Evolutionary conservation across 2,797 vertebrate genomes (phyloP).

Genomic region (Lagorchestes hirsutus): DNA sequence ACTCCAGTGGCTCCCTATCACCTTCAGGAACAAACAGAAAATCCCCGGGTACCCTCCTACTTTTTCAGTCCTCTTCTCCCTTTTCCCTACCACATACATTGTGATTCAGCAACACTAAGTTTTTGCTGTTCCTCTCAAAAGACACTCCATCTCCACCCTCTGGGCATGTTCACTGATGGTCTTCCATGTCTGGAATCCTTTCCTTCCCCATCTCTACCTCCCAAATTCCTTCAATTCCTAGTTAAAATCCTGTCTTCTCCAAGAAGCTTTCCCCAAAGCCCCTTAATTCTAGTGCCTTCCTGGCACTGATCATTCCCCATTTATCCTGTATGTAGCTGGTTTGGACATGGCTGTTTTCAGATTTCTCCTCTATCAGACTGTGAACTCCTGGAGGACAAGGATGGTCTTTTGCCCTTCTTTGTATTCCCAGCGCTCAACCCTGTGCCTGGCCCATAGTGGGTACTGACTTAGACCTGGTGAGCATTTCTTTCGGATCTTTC

Average conservation of each 20-base stretch:
- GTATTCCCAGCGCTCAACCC: background rate
- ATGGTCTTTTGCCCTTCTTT: background rate
- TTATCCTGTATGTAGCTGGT: background rate
- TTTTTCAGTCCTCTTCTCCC: background rate
- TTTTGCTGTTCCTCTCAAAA: background rate
- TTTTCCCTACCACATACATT: background rate
- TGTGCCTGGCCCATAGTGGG: background rate
- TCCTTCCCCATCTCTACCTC: background rate
- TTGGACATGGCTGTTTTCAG: background rate
- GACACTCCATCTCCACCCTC: background rate
- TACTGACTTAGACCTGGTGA: background rate
- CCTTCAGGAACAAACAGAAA: background rate
- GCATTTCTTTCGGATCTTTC: background rate
- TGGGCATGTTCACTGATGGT: background rate
- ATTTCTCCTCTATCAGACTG: background rate
- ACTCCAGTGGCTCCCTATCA: background rate
- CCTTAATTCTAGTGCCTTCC: background rate
- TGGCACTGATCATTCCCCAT: background rate
- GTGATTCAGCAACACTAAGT: background rate
- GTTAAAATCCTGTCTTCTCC: background rate
- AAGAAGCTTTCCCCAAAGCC: background rate
- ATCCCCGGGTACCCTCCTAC: background rate
- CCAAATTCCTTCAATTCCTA: background rate
- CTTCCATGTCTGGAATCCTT: background rate
- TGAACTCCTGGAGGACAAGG: background rate